Conservation (phyloP, 2,888 invertebrate genomes). For the Coleophora deauratella region DNA sequence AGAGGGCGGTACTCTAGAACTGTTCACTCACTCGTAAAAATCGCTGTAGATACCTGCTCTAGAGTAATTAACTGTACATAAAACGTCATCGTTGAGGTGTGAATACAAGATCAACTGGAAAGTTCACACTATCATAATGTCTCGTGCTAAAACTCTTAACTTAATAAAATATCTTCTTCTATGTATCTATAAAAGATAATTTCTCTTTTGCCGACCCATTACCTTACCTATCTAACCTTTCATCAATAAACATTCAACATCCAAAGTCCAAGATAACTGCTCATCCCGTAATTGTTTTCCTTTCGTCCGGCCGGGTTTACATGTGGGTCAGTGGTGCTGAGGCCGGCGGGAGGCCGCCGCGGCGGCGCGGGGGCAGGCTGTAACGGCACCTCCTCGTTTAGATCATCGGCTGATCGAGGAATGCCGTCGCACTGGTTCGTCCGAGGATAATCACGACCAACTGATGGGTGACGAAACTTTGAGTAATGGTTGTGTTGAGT, state of each 20-base stretch:
- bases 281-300: conserved; percentile 34
- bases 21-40: not conserved
- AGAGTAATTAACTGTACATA: too few relatives aligned
- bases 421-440: conserved; percentile 24
- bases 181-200: too few relatives aligned
- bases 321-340: conserved; percentile 24
- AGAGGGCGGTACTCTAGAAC: not conserved
- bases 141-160: too few relatives aligned
- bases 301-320: conserved; percentile 40
- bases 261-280: too few relatives aligned
- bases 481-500: not conserved
- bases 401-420: conserved; percentile 20
- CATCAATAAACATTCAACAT: too few relatives aligned
- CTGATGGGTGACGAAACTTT: not conserved
- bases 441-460: not conserved
- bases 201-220: too few relatives aligned
- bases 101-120: too few relatives aligned
- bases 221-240: too few relatives aligned
- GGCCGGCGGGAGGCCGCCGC: conserved; percentile 4
- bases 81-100: too few relatives aligned
- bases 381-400: conserved; percentile 22
- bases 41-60: too few relatives aligned
- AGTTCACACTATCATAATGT: too few relatives aligned
- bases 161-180: too few relatives aligned
- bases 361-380: conserved; percentile 10